Base-by-base conservation (phyloP, 2,113 vertebrate genomes). In the Osmerus eperlanus region DNA sequence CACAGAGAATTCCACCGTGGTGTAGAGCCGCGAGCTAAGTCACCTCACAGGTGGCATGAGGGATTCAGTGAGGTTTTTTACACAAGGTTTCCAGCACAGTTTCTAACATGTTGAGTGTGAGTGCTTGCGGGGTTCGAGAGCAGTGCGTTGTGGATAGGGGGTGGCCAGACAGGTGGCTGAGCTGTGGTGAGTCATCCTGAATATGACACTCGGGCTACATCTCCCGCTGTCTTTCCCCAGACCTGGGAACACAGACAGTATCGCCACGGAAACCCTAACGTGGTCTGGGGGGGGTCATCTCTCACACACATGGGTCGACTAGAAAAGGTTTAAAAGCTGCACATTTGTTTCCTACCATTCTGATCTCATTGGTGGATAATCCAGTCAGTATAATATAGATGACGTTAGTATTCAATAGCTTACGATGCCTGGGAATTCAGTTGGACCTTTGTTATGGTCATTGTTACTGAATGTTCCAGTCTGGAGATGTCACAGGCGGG, bases 131-230 rank as follows among this genome's bases (percentile, higher is more conserved):
- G 78, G 81, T 76, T 74, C 74, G 64, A 79, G 75, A 75, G 70
- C 85, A 80, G 62, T 81, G 80, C 77, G 81, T 83, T 72, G 68
- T 77, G 81, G 77, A 81, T 80, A 32, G 51, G 51, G 51, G 75
- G 70, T 83, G 87, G 82, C 83, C 84, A 79, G 80, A 84, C 83
- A 87, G 85, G 86, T 86, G 80, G 80, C 82, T 84, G 72, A 66
- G 79, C 78, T 71, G 74, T 77, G 82, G 88, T 90, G 89, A 90
- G 88, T 90, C 88, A 89, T 86, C 87, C 68, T 83, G 60, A 47
- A 47, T 63, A 78, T 82, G 81, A 86, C 77, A 79, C 5, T 83
- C 79, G 52, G 72, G 71, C 56, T 82, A 67, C 73, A 67, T 82
- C 72, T 72, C 67, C 56, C 29, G 66, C 53, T 28, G 4, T 8